Base-by-base conservation (phyloP, 2,797 vertebrate genomes). In the Spinibarbus caldwelli region DNA sequence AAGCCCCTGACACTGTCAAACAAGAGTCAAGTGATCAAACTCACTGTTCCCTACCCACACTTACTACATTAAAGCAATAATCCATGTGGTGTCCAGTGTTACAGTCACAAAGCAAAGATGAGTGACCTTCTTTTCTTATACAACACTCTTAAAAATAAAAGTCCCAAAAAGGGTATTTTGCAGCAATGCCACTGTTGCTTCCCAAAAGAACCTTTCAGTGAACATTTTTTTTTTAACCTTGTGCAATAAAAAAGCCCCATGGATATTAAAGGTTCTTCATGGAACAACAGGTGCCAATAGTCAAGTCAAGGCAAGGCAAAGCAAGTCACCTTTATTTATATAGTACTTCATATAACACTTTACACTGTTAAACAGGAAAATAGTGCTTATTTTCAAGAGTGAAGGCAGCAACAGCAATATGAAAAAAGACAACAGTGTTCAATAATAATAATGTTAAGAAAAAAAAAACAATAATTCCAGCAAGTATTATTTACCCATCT, bases 1-100 rank as follows among this genome's bases (percentile, higher is more conserved):
- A 81, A 59, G 86, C 80, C 89, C 70, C 88, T 84, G 87, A 88
- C 88, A 93, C 80, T 86, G 85, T 91, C 88, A 91, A 80, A 83
- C 85, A 88, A 15, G 68, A 88, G 83, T 41, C 5, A 84, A 83
- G 73, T 81, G 62, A 88, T 86, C 29, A 68, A 71, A 85, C 78
- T 77, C 43, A 85, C 76, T 76, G 73, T 75, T 54, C 75, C 17
- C 36, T 71, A 80, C 80, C 82, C 89, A 87, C 88, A 89, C 86
- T 75, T 89, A 78, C 14, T 66, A 49, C 67, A 62, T 76, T 70
- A 52, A 71, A 72, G 29, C 23, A 62, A n/a, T 68, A 62, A 19
- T 29, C 29, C 41, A 47, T 6, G 12, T 9, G 43, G 62, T 15
- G 85, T n/a, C 9, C 2, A 11, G 78, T 67, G n/a, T 57, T 57